These are phyloP conservation scores for Chymomyza fuscimana DNA, from an alignment of 2,888 invertebrate species.

Conservation along the genomic window DNA sequence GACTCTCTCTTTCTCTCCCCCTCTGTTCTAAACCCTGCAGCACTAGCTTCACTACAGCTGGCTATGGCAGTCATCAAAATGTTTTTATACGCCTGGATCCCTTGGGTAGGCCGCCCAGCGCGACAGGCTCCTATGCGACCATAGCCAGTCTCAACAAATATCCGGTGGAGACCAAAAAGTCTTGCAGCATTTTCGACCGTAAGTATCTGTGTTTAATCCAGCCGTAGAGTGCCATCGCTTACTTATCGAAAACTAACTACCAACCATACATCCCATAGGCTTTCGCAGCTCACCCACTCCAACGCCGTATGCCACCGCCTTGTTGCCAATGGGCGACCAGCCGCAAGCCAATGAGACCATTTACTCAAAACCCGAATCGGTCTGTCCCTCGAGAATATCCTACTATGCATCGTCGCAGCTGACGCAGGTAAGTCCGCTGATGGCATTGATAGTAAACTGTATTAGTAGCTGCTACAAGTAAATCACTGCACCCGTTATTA, in stretches of 20 bases:
- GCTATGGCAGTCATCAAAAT: slow-evolving; percentile 88
- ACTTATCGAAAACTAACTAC: slow-evolving; percentile 30
- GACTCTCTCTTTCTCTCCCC: not conserved
- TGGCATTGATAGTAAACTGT: not conserved
- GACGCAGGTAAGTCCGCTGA: slow-evolving; percentile 79
- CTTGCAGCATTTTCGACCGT: slow-evolving; percentile 78
- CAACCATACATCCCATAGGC: slow-evolving; percentile 59
- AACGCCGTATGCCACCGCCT: slow-evolving; percentile 87
- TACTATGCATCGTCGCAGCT: slow-evolving; percentile 89
- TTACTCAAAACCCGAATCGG: slow-evolving; percentile 81
- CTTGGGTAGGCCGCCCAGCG: slow-evolving; percentile 86
- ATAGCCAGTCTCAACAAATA: slow-evolving; percentile 90
- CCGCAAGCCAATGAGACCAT: slow-evolving; percentile 78
- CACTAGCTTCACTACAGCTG: slow-evolving; percentile 88
- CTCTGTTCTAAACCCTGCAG: slow-evolving; percentile 78
- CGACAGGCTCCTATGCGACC: slow-evolving; percentile 89
- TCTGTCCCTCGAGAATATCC: slow-evolving; percentile 84
- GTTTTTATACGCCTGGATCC: slow-evolving; percentile 88
- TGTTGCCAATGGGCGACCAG: slow-evolving; percentile 81
- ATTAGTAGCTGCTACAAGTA: not conserved
- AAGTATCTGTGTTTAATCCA: slow-evolving; percentile 48
- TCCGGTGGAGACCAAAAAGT: slow-evolving; percentile 80
- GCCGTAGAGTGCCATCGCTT: not conserved
- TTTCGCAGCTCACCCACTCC: slow-evolving; percentile 81
- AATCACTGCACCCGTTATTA: slow-evolving; percentile 1